A percentile compares a stretch with the other conserved stretches of the same genome.
These are phyloP conservation scores for Ephydatia muelleri DNA, from an alignment of 37 sponge, comb jelly and placozoan species.

Conservation along the genomic window DNA sequence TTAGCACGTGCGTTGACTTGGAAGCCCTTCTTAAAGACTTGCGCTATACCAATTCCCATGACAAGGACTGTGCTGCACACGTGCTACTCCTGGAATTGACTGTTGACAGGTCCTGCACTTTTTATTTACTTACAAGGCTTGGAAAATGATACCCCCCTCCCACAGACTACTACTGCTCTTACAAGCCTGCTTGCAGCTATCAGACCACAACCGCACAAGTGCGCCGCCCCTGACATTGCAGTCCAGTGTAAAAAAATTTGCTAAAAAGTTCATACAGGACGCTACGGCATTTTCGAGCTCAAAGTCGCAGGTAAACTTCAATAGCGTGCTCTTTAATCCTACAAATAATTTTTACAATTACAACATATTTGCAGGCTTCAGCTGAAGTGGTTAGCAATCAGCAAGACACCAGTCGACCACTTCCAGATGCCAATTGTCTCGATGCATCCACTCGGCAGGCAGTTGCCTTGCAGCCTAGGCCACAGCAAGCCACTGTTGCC, in stretches of 20 bases:
- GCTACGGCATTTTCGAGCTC: not conserved
- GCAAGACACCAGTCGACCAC: not conserved
- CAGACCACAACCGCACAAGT: conserved; percentile 2
- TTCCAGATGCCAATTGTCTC: not conserved
- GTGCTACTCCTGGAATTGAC: conserved; percentile 34
- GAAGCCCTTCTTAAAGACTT: conserved; percentile 22
- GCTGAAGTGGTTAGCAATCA: not conserved
- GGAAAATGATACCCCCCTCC: not conserved
- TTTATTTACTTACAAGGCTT: not conserved
- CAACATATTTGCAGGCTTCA: conserved; percentile 4
- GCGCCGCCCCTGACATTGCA: conserved; percentile 33
- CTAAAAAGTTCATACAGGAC: conserved; percentile 10
- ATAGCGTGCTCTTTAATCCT: not conserved
- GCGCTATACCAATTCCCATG: not conserved
- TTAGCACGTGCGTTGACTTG: conserved; percentile 21
- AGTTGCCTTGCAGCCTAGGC: not conserved
- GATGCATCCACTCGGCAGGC: not conserved
- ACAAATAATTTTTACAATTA: not conserved
- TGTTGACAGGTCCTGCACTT: conserved; percentile 50
- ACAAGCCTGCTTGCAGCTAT: conserved; percentile 34
- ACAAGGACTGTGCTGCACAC: not conserved
- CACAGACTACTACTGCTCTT: conserved; percentile 45
- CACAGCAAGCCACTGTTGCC: not conserved
- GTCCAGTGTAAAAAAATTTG: conserved; percentile 53
- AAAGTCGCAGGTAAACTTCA: conserved; percentile 23